Evolutionary conservation across 2,797 vertebrate species (phyloP), one percentile per base, ranked within the genome.

Genomic region (Falco biarmicus): DNA sequence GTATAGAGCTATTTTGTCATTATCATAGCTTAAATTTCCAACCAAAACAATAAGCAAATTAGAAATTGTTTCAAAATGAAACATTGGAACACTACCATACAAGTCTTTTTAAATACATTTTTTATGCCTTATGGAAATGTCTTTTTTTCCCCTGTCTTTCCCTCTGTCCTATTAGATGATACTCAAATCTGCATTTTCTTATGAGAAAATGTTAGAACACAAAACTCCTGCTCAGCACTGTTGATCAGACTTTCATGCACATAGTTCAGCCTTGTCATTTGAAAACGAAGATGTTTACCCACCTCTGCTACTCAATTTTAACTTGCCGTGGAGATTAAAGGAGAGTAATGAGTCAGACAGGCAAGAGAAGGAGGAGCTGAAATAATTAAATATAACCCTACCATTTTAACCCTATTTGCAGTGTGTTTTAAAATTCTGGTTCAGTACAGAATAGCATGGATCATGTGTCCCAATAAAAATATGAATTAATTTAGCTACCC

Each of bases 281-380:
- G 45, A 71, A 94, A 95, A 78, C 26, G 5, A 75, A 61, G 73
- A 39, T 82, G 39, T 76, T 86, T 84, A 76, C 54, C 3, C 6
- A 47, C 59, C 17, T 89, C 59, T 88, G 34, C 29, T 88, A 31
- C 65, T 81, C 50, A 21, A 21, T 68, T 95, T 93, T 74, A 24
- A 78, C n/a, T 75, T 90, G 10, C 41, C 71, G 70, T 29, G n/a
- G 29, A 81, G 79, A 77, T 81, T 91, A 85, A 86, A 81, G 41
- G 24, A 93, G 7, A 1, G 5, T 74, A 81, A 66, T 68, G 60
- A 83, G 41, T 74, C 61, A 93, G 32, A 59, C 6, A 85, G 29
- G 5, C 6, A 61, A 83, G 29, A 82, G 29, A 64, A 43, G 18
- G 51, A 70, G 12, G 21, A 95, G 21, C 37, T 29, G 32, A 60